phyloP scores from a whole-genome alignment of 2,113 vertebrate genomes.

The Anarhynchus alexandrinus region DNA sequence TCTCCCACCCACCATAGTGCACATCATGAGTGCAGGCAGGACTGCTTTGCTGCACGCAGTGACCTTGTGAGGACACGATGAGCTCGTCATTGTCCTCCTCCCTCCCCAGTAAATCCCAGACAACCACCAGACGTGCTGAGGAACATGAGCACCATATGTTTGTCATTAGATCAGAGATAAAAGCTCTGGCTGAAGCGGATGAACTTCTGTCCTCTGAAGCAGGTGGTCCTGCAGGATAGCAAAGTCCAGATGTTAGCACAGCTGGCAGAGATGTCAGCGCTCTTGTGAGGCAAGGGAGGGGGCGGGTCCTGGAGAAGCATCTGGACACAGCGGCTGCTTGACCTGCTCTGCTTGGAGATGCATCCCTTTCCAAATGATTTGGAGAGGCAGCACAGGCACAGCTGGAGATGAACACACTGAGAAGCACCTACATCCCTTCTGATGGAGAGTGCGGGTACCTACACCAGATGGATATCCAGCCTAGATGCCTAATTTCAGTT shows the following conservation, averaged over 20 bases:
- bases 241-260: background rate
- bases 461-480: accelerated
- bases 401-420: background rate
- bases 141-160: background rate
- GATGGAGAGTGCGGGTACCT: background rate
- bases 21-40: background rate
- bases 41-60: background rate
- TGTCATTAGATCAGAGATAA: background rate
- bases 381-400: background rate
- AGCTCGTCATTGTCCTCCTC: background rate
- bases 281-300: background rate
- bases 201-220: background rate
- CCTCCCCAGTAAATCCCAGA: background rate
- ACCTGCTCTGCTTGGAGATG: background rate
- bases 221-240: background rate
- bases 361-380: background rate
- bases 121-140: background rate
- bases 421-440: background rate
- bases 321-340: accelerated
- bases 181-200: background rate
- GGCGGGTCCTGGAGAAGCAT: background rate
- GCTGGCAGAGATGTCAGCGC: background rate
- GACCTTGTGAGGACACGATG: background rate
- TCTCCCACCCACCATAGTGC: background rate
- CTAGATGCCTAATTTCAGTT: background rate